Base-by-base conservation (phyloP, 1,140 invertebrate species). In the Palaemon carinicauda region DNA sequence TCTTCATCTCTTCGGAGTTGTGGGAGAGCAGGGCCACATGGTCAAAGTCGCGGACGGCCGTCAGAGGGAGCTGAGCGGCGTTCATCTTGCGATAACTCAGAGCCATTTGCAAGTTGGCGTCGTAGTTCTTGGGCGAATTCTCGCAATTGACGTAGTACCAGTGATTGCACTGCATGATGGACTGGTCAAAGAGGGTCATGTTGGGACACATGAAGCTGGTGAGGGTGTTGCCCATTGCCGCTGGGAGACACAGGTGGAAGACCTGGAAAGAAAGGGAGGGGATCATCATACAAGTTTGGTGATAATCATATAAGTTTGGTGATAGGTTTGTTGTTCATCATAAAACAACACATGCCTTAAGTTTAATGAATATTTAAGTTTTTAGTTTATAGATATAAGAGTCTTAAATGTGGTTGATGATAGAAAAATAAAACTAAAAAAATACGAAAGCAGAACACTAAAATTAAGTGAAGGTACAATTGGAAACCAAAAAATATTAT, bases 71-170 rank as follows among this genome's bases (percentile, higher is more conserved):
- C 74, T 87, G 79, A 3, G 88, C 88, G 24, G 88, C 96, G 91
- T 97, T 97, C 95, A 97, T 97, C 9, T 97, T 92, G 90, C 97
- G 96, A 91, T 97, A 97, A 91, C 96, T 97, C 91, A 97, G 96
- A 52, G 96, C 97, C 69, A 97, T 95, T 0, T 96, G 96, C 69
- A 97, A 96, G 90, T 97, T 97, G 5, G 96, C 96, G 89, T 97
- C 96, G 91, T 97, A 97, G 52, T 96, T 92, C 77, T 93, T 94
- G 88, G 93, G 94, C 0, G 96, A 96, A 51, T 94, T 93, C 91
- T 96, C 95, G 91, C 96, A 97, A 90, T 97, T 96, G 0, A 97
- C 96, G 91, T 96, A 97, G 92, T 97, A 96, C 95, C 96, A 97
- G 96, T 96, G 97, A 90, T 97, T 97, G 91, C 96, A 97, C 90